These are phyloP conservation scores for Cyanoderma ruficeps DNA, from an alignment of 2,113 vertebrate genomes.

Conservation along the genomic window DNA sequence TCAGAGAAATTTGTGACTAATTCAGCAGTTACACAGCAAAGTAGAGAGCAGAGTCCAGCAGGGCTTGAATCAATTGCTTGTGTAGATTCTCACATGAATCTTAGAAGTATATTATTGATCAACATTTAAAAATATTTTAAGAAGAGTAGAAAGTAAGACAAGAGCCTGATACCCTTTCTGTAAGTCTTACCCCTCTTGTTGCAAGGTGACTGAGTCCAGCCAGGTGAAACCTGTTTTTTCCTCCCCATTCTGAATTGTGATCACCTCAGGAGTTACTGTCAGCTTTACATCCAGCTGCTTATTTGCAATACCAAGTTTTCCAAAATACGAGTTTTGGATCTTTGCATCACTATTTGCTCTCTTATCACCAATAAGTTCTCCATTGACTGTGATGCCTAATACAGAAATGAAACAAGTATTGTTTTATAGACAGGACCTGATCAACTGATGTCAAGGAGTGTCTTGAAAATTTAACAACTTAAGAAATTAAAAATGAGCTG, in stretches of 20 bases:
- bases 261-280: conserved; percentile 81
- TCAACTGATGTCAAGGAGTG: neutral
- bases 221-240: conserved; percentile 76
- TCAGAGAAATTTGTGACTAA: neutral
- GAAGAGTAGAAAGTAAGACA: neutral
- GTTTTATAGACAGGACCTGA: neutral
- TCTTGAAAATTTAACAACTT: neutral
- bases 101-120: neutral
- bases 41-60: neutral
- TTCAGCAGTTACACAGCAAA: neutral
- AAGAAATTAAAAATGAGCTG: neutral
- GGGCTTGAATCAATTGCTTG: neutral
- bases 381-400: conserved; percentile 89
- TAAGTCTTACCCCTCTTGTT: conserved; percentile 76
- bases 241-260: conserved; percentile 77
- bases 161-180: neutral
- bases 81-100: neutral
- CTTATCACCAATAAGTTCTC: conserved; percentile 89
- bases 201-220: conserved; percentile 78
- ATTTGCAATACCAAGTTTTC: conserved; percentile 87
- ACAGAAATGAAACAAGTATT: neutral
- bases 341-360: conserved; percentile 54
- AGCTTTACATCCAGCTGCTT: conserved; percentile 75
- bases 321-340: conserved; percentile 85
- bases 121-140: neutral